Evolutionary conservation across 2,888 invertebrate species (phyloP), one percentile per base, ranked within the genome.

Genomic region (Ormyrus pomaceus): DNA sequence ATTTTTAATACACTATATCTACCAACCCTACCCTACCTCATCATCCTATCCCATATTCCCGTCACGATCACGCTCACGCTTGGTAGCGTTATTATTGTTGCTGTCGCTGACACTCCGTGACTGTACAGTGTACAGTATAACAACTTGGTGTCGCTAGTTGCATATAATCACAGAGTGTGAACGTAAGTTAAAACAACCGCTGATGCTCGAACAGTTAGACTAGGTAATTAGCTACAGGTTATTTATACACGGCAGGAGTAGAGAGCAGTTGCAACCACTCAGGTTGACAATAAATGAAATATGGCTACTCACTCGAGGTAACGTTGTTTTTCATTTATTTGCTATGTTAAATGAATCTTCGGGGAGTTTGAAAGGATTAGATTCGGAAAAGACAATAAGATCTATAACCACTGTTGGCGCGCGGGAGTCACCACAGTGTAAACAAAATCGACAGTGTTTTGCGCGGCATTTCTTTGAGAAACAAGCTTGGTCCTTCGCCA

Each of bases 291-390:
- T 81, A 82, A 79, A 84, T 56, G 77, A 87, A 93, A 92, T 92
- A 94, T 94, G 94, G 94, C 94, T 92, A 94, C 94, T 92, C 93
- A 93, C 89, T 94, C 94, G 90, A 93, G 94, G 94, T 94, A 91
- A 92, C 91, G 92, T 91, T 77, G 66, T 71, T 66, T 77, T 74
- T 66, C 3, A 79, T 34, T 65, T 70, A 50, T 69, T 70, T 75
- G 3, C 65, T 68, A 66, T 72, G 34, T 34, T 65, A 19, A 55
- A 55, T 59, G 34, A 34, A 34, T 34, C 34, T 34, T 34, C 34
- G 34, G 34, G 34, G 4, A 34, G 34, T 34, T 34, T 34, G 34
- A n/a, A 19, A 53, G 10, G 11, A 1, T 9, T 70, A 13, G 8
- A 48, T 13, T 6, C 46, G 6, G 10, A 11, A 48, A 34, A 8